These are phyloP conservation scores for Octopus sinensis DNA, from an alignment of 1,140 invertebrate species.

Conservation along the genomic window DNA sequence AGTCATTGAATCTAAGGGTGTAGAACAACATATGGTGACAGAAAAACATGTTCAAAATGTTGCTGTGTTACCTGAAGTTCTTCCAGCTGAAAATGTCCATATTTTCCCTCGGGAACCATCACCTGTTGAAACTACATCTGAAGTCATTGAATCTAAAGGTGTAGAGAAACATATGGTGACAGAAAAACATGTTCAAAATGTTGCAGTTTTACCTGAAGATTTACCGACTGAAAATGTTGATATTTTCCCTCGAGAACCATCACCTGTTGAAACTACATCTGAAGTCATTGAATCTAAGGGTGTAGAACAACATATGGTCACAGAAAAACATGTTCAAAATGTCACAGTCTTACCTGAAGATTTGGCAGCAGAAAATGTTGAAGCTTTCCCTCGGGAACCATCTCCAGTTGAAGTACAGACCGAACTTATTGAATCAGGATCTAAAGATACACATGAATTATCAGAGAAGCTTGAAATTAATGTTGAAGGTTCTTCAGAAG, in stretches of 20 bases:
- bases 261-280: slow-evolving; percentile 1
- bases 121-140: background rate
- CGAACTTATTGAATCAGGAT: background rate
- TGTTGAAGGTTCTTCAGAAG: background rate
- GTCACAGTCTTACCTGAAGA: background rate
- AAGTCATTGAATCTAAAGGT: background rate
- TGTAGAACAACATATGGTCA: background rate
- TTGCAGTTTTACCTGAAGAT: background rate
- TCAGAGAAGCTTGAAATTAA: slow-evolving; percentile 5
- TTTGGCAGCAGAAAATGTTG: background rate
- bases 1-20: background rate
- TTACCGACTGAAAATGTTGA: background rate
- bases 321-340: background rate
- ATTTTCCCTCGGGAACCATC: background rate
- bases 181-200: background rate
- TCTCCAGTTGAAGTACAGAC: background rate
- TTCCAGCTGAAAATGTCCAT: background rate
- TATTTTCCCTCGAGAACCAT: slow-evolving; percentile 1
- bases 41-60: background rate
- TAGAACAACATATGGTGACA: background rate
- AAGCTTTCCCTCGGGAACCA: background rate
- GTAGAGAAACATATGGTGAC: background rate
- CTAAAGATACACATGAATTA: background rate
- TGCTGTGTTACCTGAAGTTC: background rate
- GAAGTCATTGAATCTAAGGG: background rate